Percentiles rank a stretch among this genome's conserved stretches.
These are phyloP conservation scores for Neosilurus hyrtlii DNA, from an alignment of 2,797 vertebrate species.

Conservation along the genomic window DNA sequence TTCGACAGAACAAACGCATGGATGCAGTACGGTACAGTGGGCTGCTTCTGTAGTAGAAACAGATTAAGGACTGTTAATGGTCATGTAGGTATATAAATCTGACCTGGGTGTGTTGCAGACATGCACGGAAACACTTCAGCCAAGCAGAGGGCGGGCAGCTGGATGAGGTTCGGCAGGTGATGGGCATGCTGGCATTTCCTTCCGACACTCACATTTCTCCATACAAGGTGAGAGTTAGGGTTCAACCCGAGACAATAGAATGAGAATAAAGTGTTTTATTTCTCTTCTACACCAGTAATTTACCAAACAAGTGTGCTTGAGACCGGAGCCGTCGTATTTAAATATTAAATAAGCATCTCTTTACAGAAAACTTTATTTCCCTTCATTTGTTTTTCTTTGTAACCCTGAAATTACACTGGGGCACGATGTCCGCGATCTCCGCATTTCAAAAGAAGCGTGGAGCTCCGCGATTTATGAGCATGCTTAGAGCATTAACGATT, in stretches of 20 bases:
- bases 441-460: no score
- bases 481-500: no score
- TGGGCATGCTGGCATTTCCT: constrained; percentile 99
- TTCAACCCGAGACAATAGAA: not conserved
- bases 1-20: constrained; percentile 98
- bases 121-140: constrained; percentile 97
- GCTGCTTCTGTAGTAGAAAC: not conserved
- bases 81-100: not conserved
- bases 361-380: not conserved
- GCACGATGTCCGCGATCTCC: no score
- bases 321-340: not conserved
- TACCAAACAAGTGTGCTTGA: no score
- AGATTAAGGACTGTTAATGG: not conserved
- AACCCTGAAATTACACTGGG: no score
- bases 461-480: no score
- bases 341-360: not conserved
- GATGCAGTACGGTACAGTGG: constrained; percentile 89
- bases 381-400: not conserved
- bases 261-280: no score
- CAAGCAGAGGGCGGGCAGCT: constrained; percentile 96
- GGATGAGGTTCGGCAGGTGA: constrained; percentile 98
- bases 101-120: constrained; percentile 70
- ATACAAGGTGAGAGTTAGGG: constrained; percentile 82
- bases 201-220: constrained; percentile 98
- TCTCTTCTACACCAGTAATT: not conserved